Evolutionary conservation across 1,140 invertebrate species (phyloP).

Genomic region (Euwallacea similis): DNA sequence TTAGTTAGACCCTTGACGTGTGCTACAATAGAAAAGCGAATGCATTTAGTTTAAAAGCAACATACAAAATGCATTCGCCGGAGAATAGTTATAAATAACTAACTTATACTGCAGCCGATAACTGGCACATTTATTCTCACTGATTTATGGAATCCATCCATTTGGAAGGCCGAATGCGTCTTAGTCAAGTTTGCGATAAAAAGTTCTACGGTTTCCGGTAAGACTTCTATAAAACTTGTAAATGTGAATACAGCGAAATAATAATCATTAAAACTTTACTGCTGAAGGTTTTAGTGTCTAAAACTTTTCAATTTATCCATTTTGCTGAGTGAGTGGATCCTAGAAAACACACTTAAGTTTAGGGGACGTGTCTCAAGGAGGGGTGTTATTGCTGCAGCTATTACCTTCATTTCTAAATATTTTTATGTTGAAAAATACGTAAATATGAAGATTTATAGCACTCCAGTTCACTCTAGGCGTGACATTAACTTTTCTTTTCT

Average conservation of each 20-base stretch:
- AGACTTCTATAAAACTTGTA: neutral
- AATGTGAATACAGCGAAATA: neutral
- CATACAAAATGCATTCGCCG: neutral
- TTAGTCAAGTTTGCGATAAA: neutral
- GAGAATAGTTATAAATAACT: slow-evolving; percentile 3
- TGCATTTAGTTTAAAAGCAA: too few relatives aligned
- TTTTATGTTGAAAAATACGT: too few relatives aligned
- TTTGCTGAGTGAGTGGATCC: neutral
- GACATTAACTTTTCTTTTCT: too few relatives aligned
- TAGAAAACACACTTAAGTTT: neutral
- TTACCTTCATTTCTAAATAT: too few relatives aligned
- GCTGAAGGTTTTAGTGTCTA: neutral
- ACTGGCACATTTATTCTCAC: slow-evolving; percentile 1
- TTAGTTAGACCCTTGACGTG: too few relatives aligned
- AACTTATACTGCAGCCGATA: slow-evolving; percentile 1
- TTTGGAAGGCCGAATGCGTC: neutral
- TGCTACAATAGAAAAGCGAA: too few relatives aligned
- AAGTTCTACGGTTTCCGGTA: slow-evolving; percentile 1
- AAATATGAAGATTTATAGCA: too few relatives aligned
- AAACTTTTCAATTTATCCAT: neutral
- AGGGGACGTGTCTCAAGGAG: too few relatives aligned
- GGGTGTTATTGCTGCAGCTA: too few relatives aligned
- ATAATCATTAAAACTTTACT: slow-evolving; percentile 5
- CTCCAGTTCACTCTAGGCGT: too few relatives aligned
- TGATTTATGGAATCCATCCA: slow-evolving; percentile 6